Percentiles rank a stretch among this genome's conserved stretches.
Evolutionary conservation across 2,888 invertebrate species (phyloP).

Genomic region (Erpobdella octoculata): DNA sequence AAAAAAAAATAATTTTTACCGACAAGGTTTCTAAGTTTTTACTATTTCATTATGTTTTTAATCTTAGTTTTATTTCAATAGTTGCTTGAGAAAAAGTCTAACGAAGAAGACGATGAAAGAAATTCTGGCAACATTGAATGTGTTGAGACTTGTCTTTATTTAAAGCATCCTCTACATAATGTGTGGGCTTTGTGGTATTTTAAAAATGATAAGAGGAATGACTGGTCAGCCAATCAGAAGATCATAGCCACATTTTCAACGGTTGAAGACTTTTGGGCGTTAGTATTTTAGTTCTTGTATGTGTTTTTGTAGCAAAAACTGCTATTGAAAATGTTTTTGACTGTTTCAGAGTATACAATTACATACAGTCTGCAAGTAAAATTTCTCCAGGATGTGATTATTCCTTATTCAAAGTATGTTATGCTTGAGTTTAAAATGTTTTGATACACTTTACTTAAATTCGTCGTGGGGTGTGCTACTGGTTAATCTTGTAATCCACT

Average conservation of each 20-base stretch:
- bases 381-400: slow-evolving; percentile 77
- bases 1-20: too few species aligned
- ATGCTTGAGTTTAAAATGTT: too few species aligned
- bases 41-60: too few species aligned
- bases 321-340: not conserved
- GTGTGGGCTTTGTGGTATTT: slow-evolving; percentile 97
- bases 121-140: not conserved
- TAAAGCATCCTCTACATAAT: slow-evolving; percentile 86
- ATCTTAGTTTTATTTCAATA: too few species aligned
- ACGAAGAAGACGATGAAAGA: slow-evolving; percentile 7
- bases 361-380: slow-evolving; percentile 78
- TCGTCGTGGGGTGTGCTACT: too few species aligned
- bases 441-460: too few species aligned
- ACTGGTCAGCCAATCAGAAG: slow-evolving; percentile 88
- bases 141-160: slow-evolving; percentile 8
- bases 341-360: slow-evolving; percentile 72
- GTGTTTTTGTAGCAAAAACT: not conserved
- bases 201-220: slow-evolving; percentile 72
- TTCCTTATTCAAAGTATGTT: slow-evolving; percentile 54
- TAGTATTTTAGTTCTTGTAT: slow-evolving; percentile 42
- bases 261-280: slow-evolving; percentile 99
- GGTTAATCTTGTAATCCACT: too few species aligned
- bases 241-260: slow-evolving; percentile 88
- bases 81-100: too few species aligned
- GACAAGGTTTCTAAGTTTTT: too few species aligned